Percentiles rank a stretch among this genome's conserved stretches.
Evolutionary conservation across 2,113 vertebrate genomes (phyloP).

Genomic region (Egretta garzetta): DNA sequence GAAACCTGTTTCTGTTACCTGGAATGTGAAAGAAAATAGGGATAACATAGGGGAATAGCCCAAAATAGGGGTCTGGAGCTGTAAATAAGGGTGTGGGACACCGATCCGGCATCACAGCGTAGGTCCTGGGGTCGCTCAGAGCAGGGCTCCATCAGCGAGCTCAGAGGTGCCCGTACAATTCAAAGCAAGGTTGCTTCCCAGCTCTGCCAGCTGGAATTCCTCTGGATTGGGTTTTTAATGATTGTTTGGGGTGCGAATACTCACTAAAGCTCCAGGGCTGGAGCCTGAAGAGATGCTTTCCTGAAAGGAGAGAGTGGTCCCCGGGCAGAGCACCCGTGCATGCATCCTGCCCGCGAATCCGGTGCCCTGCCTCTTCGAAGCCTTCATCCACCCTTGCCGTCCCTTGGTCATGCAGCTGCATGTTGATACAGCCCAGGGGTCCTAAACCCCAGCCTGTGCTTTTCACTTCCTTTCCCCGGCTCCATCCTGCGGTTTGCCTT

Average conservation of each 20-base stretch:
- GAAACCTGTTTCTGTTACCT: background rate
- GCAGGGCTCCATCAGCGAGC: background rate
- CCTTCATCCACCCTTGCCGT: background rate
- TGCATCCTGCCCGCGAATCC: background rate
- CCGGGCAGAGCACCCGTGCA: fast-evolving
- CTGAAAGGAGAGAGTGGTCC: background rate
- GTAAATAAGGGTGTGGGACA: background rate
- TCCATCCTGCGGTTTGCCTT: background rate
- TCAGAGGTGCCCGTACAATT: fast-evolving
- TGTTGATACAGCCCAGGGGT: background rate
- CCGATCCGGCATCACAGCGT: fast-evolving
- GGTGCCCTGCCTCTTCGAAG: no score
- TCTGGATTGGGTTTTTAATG: background rate
- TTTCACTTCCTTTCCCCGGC: background rate
- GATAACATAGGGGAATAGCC: fast-evolving
- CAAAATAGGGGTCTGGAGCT: background rate
- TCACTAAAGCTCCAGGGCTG: background rate
- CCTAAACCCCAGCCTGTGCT: background rate
- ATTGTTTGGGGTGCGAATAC: background rate
- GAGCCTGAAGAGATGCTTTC: background rate
- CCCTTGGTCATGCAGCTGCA: background rate
- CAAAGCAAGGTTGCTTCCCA: background rate
- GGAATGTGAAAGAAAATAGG: background rate
- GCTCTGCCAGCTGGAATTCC: background rate
- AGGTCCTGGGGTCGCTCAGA: background rate